These are phyloP conservation scores for Nasonia giraulti DNA, from an alignment of 1,140 invertebrate genomes.

Conservation along the genomic window DNA sequence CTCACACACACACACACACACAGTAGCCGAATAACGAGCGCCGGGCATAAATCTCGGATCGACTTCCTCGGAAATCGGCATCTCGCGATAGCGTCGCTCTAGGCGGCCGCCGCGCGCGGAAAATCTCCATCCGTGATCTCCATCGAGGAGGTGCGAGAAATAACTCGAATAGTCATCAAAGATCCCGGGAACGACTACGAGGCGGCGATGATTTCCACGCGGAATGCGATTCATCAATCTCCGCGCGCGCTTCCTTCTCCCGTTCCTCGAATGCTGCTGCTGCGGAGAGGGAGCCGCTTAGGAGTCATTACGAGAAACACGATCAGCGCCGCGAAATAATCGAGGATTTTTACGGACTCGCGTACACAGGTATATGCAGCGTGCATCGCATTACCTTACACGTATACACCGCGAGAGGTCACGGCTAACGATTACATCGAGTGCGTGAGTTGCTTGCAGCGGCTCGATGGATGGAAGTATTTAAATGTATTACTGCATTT, in stretches of 20 bases:
- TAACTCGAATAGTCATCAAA: background rate
- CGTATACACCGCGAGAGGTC: background rate
- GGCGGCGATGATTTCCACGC: background rate
- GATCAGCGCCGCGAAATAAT: conserved; percentile 38
- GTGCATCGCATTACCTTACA: background rate
- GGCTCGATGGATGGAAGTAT: background rate
- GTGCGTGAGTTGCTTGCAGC: background rate
- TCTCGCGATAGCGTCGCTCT: background rate
- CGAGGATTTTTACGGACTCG: conserved; percentile 5
- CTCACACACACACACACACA: too few species aligned
- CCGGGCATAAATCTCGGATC: too few species aligned
- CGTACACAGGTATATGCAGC: background rate
- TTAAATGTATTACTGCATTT: background rate
- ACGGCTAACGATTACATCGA: conserved; percentile 33
- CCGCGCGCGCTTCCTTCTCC: conserved; percentile 54
- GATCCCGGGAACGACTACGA: background rate
- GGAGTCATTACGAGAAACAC: conserved; percentile 60
- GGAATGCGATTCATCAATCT: conserved; percentile 49
- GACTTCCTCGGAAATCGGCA: too few species aligned
- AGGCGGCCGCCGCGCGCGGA: background rate
- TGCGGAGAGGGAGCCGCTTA: conserved; percentile 17
- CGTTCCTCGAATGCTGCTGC: conserved; percentile 48
- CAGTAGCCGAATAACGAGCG: too few species aligned
- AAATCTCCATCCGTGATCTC: conserved; percentile 22
- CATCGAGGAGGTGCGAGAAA: background rate